Base-by-base conservation (phyloP, 1,140 invertebrate species). In the Melipona quadrifasciata region DNA sequence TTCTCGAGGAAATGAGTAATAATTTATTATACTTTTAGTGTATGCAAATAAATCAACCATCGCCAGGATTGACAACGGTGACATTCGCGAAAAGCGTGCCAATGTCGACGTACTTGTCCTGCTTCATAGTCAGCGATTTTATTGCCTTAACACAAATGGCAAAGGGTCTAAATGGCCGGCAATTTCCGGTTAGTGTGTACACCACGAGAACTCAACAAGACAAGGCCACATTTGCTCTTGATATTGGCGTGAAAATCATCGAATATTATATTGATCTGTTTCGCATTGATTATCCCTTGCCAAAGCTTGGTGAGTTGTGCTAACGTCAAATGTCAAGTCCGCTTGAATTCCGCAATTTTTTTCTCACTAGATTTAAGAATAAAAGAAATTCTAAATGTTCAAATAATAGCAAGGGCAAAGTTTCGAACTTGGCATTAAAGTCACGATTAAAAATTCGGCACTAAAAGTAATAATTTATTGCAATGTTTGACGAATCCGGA, bases 101-200 rank as follows among this genome's bases (percentile, higher is more conserved):
- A 24, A 99, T 99, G 98, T 98, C 98, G 4, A 99, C 98, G 1
- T 99, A 99, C 91, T 94, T 99, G 6, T 96, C 97, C 0, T 98
- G 97, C 91, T 98, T 99, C 93, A 98, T 99, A 72, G 96, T 99
- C 0, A 98, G 98, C 86, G 98, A 99, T 92, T 99, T 99, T 94
- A 95, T 96, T 47, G 93, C 95, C 47, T 94, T 95, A 39, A 95
- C 92, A 0, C 96, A 96, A 72, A 93, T 95, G 85, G 93, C 96
- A 1, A 96, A 95, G 83, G 94, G 95, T 21, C 94, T 95, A 3
- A 94, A 95, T 47, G 95, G 94, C 14, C 93, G 93, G 16, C 91
- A 95, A 39, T 96, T 97, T 82, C 96, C 95, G 61, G 94, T 98
- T 39, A 96, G 96, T 74, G 96, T 98, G 2, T 98, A 97, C 90